Conservation (phyloP, 2,888 invertebrate genomes). For the Melitaea athalia region DNA sequence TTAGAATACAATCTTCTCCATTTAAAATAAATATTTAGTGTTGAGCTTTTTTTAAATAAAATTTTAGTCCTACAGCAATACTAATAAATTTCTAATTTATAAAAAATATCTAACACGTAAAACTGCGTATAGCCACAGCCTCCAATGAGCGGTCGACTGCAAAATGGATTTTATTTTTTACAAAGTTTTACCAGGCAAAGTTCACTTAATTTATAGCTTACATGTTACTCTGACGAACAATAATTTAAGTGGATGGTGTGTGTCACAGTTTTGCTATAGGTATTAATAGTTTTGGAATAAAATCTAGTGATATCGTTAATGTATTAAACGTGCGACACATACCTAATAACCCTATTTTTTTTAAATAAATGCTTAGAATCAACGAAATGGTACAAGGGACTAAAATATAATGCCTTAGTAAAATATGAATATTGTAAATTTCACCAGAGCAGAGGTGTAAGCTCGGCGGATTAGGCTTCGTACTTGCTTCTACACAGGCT, state of each 20-base stretch:
- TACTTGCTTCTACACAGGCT: too few species aligned
- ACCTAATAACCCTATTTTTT: neutral
- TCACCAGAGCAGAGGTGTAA: too few species aligned
- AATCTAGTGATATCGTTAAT: neutral
- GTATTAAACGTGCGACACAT: neutral
- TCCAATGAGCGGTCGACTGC: slow-evolving; percentile 12
- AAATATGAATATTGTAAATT: too few species aligned
- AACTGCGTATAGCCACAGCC: slow-evolving; percentile 2
- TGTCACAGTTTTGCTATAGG: slow-evolving; percentile 21
- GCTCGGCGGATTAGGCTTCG: too few species aligned
- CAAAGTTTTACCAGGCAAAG: slow-evolving; percentile 5
- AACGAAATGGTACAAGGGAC: too few species aligned
- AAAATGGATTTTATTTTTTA: slow-evolving; percentile 14
- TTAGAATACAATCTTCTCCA: too few species aligned
- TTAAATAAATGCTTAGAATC: neutral
- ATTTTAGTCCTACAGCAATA: neutral
- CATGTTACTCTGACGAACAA: slow-evolving; percentile 4
- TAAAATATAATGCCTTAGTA: too few species aligned
- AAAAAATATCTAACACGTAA: slow-evolving; percentile 9
- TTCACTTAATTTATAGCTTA: slow-evolving; percentile 13
- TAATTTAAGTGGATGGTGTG: slow-evolving; percentile 20
- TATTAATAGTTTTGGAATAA: slow-evolving; percentile 15
- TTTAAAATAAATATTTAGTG: too few species aligned
- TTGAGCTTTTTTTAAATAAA: neutral
- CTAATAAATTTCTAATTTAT: neutral